Conservation (phyloP, 2,888 invertebrate genomes). For the Drosophila conformis region DNA sequence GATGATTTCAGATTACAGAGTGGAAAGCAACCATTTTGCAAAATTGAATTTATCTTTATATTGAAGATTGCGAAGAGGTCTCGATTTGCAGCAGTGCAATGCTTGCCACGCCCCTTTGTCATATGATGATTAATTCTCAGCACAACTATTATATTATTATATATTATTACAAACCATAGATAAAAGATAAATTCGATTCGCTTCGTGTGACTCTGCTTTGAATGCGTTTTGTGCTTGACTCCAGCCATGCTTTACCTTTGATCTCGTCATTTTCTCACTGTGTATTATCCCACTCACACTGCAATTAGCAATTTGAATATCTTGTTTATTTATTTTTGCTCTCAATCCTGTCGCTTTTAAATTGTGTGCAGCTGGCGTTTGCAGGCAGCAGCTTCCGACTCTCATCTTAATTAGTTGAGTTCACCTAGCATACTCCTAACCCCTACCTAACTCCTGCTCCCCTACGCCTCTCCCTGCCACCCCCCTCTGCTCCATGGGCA, state of each 20-base stretch:
- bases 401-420: conserved; percentile 50
- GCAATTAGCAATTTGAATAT: conserved; percentile 6
- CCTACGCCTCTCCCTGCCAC: background rate
- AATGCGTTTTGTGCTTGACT: background rate
- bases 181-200: background rate
- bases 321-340: background rate
- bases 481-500: conserved; percentile 5
- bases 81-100: background rate
- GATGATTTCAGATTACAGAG: background rate
- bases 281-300: background rate
- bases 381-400: conserved; percentile 1
- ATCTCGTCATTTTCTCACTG: background rate
- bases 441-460: background rate
- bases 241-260: background rate
- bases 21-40: background rate
- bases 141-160: too few relatives aligned
- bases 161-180: background rate
- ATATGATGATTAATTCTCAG: background rate
- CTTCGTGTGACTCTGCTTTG: background rate
- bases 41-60: background rate
- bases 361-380: conserved; percentile 53
- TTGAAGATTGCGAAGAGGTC: background rate
- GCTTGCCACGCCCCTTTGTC: background rate
- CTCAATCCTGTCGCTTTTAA: conserved; percentile 20
- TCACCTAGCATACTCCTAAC: conserved; percentile 12